Evolutionary conservation across 2,888 invertebrate species (phyloP).

Genomic region (Catocala nupta): DNA sequence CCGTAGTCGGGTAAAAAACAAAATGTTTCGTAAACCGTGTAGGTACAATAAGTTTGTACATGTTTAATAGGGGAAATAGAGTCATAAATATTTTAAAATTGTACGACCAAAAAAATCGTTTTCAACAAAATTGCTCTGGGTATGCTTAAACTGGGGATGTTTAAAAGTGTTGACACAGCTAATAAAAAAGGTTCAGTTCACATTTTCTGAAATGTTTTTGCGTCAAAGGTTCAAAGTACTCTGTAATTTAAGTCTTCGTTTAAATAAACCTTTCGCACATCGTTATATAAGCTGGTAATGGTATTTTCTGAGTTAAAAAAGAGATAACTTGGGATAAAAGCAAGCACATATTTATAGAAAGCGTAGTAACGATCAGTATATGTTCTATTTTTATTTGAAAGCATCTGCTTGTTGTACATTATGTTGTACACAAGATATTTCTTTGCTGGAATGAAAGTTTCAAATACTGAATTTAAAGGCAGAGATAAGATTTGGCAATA

Average conservation of each 20-base stretch:
- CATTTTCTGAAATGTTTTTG: slow-evolving; percentile 39
- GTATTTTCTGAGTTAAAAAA: slow-evolving; percentile 14
- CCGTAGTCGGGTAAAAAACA: too few relatives aligned
- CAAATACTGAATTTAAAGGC: too few relatives aligned
- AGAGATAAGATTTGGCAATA: too few relatives aligned
- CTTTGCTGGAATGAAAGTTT: too few relatives aligned
- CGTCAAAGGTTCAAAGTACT: slow-evolving; percentile 27
- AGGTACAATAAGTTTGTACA: not conserved
- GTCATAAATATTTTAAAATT: slow-evolving; percentile 41
- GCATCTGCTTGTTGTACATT: too few relatives aligned
- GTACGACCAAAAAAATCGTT: slow-evolving; percentile 43
- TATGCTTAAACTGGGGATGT: slow-evolving; percentile 51
- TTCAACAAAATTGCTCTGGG: slow-evolving; percentile 46
- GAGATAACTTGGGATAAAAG: slow-evolving; percentile 7
- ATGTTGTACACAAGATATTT: too few relatives aligned
- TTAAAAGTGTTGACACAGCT: slow-evolving; percentile 59
- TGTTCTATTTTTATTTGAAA: too few relatives aligned
- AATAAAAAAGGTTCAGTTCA: slow-evolving; percentile 59
- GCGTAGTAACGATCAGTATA: too few relatives aligned
- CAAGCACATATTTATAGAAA: slow-evolving; percentile 3
- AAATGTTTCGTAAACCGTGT: not conserved
- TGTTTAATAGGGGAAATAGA: slow-evolving; percentile 30
- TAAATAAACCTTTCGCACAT: slow-evolving; percentile 19
- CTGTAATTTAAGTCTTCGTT: slow-evolving; percentile 30
- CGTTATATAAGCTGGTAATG: slow-evolving; percentile 17